Base-by-base conservation (phyloP, 2,797 vertebrate species). In the Microcaecilia unicolor region DNA sequence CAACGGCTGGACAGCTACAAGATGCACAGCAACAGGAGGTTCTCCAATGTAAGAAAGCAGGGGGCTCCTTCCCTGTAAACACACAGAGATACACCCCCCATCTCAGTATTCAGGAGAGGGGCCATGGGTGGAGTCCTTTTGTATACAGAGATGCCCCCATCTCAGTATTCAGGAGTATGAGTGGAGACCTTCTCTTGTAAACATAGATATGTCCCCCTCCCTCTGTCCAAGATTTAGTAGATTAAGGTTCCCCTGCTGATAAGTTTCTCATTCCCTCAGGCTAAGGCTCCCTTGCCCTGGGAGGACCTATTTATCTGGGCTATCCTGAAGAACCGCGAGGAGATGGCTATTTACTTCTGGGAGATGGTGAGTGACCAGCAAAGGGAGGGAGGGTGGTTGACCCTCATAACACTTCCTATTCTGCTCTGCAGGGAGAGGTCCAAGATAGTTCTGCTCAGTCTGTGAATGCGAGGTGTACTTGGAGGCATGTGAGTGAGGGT, bases 291-390 rank as follows among this genome's bases (percentile, higher is more conserved):
- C 6, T 47, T 34, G 7, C 86, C 89, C 11, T 95, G 90, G 90
- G 80, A 69, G 3, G 82, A 89, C 4, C 84, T 95, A 17, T 87
- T 93, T 28, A 77, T 92, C 47, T 95, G 92, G 92, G 86, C 91
- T 0, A 70, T 94, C 44, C 70, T 95, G 9, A 81, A 93, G 55
- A 93, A 91, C 65, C 79, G 85, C 18, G 65, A 74, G 2, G 81
- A 90, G 57, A 94, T 94, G 90, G 86, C 91, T 4, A 47, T 71
- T 28, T 88, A 82, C 58, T 94, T 90, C 81, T 95, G 92, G 91
- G 90, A 95, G 67, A 92, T 92, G 87, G 90, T 92, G 74, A 69
- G 64, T n/a, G 6, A 8, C 8, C 6, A 2, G 25, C 9, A 15
- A 4, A 7, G 2, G 3, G 12, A 8, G n/a, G n/a, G n/a, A n/a